phyloP scores from a whole-genome alignment of 2,888 invertebrate genomes.

The Mellilla xanthometata region DNA sequence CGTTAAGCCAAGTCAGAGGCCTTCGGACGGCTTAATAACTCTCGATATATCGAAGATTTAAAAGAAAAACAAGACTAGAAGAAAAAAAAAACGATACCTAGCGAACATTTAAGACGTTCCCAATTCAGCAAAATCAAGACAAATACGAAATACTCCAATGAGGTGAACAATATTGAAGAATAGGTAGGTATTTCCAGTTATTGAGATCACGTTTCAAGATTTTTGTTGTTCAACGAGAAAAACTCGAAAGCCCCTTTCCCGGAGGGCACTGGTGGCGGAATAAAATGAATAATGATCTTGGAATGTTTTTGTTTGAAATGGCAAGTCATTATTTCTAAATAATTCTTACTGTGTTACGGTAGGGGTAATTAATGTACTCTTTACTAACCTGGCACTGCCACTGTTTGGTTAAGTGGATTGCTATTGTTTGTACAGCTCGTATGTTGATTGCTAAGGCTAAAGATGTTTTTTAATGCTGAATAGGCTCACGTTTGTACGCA shows the following conservation, averaged over 20 bases:
- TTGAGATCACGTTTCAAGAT: slow-evolving; percentile 24
- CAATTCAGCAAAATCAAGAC: slow-evolving; percentile 20
- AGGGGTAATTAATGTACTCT: slow-evolving; percentile 31
- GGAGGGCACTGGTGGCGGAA: slow-evolving; percentile 22
- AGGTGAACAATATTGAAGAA: slow-evolving; percentile 20
- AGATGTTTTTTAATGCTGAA: too few relatives aligned
- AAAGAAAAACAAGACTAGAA: too few relatives aligned
- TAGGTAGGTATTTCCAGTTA: slow-evolving; percentile 18
- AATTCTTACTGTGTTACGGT: slow-evolving; percentile 31
- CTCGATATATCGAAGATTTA: too few relatives aligned
- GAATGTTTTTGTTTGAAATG: slow-evolving; percentile 39
- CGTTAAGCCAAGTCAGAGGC: too few relatives aligned
- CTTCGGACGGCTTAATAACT: too few relatives aligned
- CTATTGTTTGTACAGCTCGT: slow-evolving; percentile 1
- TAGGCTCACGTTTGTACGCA: too few relatives aligned
- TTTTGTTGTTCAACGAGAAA: slow-evolving; percentile 19
- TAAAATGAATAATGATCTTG: slow-evolving; percentile 43
- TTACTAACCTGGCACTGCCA: slow-evolving; percentile 21
- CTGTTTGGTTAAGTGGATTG: neutral
- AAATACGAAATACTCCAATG: slow-evolving; percentile 18
- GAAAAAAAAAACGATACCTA: too few relatives aligned
- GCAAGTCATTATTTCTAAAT: slow-evolving; percentile 49
- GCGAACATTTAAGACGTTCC: slow-evolving; percentile 11
- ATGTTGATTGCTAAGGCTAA: too few relatives aligned
- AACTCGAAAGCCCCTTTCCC: slow-evolving; percentile 15